A percentile compares a stretch with the other conserved stretches of the same genome.
Conservation (phyloP, 2,113 vertebrate species). For the Phycodurus eques region DNA sequence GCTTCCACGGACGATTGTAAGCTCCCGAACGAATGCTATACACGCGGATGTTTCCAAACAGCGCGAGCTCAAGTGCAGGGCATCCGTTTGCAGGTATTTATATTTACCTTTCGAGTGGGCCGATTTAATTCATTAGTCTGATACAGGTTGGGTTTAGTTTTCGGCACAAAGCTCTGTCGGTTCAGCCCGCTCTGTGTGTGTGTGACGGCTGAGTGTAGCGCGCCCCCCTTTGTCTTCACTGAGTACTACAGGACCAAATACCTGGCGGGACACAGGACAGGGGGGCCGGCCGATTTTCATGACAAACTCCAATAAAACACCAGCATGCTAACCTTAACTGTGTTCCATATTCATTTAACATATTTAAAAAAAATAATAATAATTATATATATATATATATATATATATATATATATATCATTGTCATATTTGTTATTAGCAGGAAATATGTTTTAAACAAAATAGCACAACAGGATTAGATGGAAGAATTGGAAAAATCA, state of each 20-base stretch:
- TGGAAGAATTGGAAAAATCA: too few species aligned
- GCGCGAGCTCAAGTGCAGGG: conserved; percentile 20
- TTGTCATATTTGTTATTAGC: too few species aligned
- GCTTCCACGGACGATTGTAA: conserved; percentile 58
- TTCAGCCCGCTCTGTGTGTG: conserved; percentile 59
- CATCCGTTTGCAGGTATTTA: conserved; percentile 59
- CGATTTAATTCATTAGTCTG: conserved; percentile 78
- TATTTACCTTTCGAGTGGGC: conserved; percentile 75
- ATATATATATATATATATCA: too few species aligned
- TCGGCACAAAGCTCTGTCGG: conserved; percentile 77
- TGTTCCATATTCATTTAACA: too few species aligned
- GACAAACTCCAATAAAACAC: too few species aligned
- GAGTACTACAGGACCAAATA: conserved; percentile 42
- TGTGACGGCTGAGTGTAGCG: conserved; percentile 58
- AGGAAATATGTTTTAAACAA: too few species aligned
- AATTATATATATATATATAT: too few species aligned
- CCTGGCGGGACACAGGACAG: conserved; percentile 50
- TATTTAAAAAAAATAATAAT: too few species aligned
- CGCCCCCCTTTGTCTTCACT: conserved; percentile 72
- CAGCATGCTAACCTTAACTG: too few species aligned
- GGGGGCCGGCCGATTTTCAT: too few species aligned
- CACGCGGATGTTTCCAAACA: conserved; percentile 35
- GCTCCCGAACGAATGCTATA: conserved; percentile 54
- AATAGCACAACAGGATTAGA: too few species aligned
- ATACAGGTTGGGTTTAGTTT: conserved; percentile 76